Base-by-base conservation (phyloP, 1,140 invertebrate genomes). In the Coenobita brevimanus region DNA sequence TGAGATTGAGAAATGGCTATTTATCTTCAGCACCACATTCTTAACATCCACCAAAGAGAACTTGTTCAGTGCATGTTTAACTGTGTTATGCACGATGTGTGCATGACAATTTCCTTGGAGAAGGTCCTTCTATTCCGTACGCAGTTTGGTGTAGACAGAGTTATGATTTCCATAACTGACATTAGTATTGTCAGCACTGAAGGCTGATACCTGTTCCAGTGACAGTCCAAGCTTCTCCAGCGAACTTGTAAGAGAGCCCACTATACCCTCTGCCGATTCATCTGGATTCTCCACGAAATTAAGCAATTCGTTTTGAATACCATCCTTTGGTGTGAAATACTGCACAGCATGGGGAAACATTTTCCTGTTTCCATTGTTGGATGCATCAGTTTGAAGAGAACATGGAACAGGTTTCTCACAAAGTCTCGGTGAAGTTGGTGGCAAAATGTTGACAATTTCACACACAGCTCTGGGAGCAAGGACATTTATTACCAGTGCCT, bases 131-230 rank as follows among this genome's bases (percentile, higher is more conserved):
- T 79, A n/a, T 79, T 33, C 43, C 76, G 41, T 79, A 46, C 67
- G 10, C n/a, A 71, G 67, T 71, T 71, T 71, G 67, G 27, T 71
- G 67, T 71, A 10, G 67, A 71, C 13, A n/a, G 67, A 71, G n/a
- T n/a, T 27, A 33, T 71, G 67, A 71, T 13, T 33, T 71, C 67
- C 67, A 33, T 79, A 80, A 80, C 33, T 57, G 27, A 80, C 78
- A 27, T 80, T 80, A 27, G 78, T 80, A 36, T 80, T 80, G 78
- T 80, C 78, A 62, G 78, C 78, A 80, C 43, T 80, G 57, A 80
- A 80, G 24, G 78, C 78, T 54, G 78, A 80, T 54, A 80, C 78
- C 27, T 80, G 46, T 17, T 80, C 41, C 46, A 80, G 50, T 80
- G 78, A 80, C 78, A 80, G 78, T 21, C 78, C 78, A 33, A 80